Conservation (phyloP, 2,797 vertebrate genomes). For the Mormyrops attenuatus region DNA sequence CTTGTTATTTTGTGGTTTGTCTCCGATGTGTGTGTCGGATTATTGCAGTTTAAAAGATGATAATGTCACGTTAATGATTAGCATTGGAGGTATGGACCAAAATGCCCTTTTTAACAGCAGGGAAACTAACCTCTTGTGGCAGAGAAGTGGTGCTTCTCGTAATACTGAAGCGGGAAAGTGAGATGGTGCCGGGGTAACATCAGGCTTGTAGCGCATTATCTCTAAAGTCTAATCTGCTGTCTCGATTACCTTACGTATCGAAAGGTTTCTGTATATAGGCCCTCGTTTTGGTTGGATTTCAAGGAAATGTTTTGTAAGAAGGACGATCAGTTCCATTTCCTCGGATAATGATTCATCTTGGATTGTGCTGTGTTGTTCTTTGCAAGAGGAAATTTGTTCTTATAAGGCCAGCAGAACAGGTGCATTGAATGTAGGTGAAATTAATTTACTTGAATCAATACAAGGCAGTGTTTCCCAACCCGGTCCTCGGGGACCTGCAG, state of each 20-base stretch:
- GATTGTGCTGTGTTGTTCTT: neutral
- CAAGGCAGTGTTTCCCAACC: neutral
- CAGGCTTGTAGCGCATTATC: neutral
- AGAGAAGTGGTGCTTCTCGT: neutral
- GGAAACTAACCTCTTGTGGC: conserved; percentile 15
- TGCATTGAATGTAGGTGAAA: neutral
- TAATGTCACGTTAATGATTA: neutral
- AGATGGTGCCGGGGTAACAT: neutral
- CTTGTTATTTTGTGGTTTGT: neutral
- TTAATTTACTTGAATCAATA: neutral
- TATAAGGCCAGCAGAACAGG: neutral
- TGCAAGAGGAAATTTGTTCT: neutral
- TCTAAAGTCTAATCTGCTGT: neutral
- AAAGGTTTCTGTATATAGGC: neutral
- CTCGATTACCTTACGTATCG: neutral
- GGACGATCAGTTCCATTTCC: neutral
- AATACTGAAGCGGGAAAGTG: neutral
- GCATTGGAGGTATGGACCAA: neutral
- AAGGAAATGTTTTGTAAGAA: neutral
- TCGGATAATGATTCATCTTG: neutral
- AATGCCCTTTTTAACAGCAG: neutral
- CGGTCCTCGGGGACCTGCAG: neutral
- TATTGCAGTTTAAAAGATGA: neutral
- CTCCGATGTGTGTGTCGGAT: neutral
- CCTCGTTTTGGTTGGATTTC: neutral